A percentile compares a stretch with the other conserved stretches of the same genome.
These are phyloP conservation scores for Latrodectus geometricus DNA, from an alignment of 1,140 invertebrate species.

Conservation along the genomic window DNA sequence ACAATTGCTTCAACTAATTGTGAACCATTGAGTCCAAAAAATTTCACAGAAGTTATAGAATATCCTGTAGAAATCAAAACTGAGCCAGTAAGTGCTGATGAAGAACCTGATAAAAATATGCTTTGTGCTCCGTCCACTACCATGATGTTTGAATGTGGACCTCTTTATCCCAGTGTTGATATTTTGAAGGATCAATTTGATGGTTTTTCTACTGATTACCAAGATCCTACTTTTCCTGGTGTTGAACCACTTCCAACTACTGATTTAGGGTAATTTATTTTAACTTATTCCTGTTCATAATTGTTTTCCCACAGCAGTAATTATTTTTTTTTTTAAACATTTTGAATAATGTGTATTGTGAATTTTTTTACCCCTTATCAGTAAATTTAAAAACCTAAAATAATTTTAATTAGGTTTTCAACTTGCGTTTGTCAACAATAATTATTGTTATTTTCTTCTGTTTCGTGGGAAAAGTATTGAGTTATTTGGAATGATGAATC, in stretches of 20 bases:
- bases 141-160: not conserved
- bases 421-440: no score
- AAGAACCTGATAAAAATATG: not conserved
- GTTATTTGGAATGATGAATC: no score
- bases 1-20: not conserved
- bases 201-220: not conserved
- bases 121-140: not conserved
- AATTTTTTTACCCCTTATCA: no score
- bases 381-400: no score
- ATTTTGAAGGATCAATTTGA: not conserved
- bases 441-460: no score
- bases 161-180: not conserved
- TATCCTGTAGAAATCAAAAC: not conserved
- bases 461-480: no score
- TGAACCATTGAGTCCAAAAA: not conserved
- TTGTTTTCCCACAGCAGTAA: no score
- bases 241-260: slow-evolving; percentile 21
- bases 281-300: not conserved
- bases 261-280: not conserved
- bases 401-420: no score
- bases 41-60: not conserved
- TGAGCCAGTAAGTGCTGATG: not conserved
- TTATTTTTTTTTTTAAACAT: no score
- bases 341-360: no score
- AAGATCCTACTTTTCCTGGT: slow-evolving; percentile 18